A percentile compares a stretch with the other conserved stretches of the same genome.
Evolutionary conservation across 2,797 vertebrate genomes (phyloP).

Genomic region (Pempheris klunzingeri): DNA sequence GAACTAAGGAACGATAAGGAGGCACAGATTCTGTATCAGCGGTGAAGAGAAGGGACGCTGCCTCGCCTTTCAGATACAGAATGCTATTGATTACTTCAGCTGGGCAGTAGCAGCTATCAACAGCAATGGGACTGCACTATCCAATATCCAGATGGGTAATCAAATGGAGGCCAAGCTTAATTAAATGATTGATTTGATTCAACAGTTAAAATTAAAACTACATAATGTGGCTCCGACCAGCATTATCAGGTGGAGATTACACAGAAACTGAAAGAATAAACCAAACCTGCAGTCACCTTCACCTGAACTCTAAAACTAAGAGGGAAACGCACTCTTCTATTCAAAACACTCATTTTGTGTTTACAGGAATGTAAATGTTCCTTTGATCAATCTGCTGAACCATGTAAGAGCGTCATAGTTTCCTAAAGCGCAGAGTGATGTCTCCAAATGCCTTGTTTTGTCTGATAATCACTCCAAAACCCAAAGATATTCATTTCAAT

Average conservation of each 20-base stretch:
- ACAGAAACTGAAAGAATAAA: neutral
- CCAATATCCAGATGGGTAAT: slow-evolving; percentile 47
- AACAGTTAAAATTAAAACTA: slow-evolving; percentile 35
- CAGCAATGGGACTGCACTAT: slow-evolving; percentile 31
- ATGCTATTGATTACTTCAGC: slow-evolving; percentile 53
- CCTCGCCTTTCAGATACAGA: slow-evolving; percentile 43
- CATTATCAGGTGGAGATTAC: slow-evolving; percentile 5
- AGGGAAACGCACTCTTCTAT: too few relatives aligned
- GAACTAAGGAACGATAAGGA: slow-evolving; percentile 57
- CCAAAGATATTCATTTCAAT: neutral
- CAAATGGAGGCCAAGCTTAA: slow-evolving; percentile 59
- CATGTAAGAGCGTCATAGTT: too few relatives aligned
- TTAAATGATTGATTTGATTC: slow-evolving; percentile 58
- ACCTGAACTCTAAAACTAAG: neutral
- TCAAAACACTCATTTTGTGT: too few relatives aligned
- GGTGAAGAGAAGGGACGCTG: slow-evolving; percentile 34
- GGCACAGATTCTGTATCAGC: slow-evolving; percentile 50
- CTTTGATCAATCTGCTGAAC: neutral
- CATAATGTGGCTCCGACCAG: slow-evolving; percentile 18
- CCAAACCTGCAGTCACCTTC: neutral
- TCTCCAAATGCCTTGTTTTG: neutral
- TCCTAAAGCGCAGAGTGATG: neutral
- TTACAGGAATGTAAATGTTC: too few relatives aligned
- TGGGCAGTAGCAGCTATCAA: slow-evolving; percentile 50
- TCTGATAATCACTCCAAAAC: neutral